Base-by-base conservation (phyloP, 1,140 invertebrate species). In the Helicoverpa armigera region DNA sequence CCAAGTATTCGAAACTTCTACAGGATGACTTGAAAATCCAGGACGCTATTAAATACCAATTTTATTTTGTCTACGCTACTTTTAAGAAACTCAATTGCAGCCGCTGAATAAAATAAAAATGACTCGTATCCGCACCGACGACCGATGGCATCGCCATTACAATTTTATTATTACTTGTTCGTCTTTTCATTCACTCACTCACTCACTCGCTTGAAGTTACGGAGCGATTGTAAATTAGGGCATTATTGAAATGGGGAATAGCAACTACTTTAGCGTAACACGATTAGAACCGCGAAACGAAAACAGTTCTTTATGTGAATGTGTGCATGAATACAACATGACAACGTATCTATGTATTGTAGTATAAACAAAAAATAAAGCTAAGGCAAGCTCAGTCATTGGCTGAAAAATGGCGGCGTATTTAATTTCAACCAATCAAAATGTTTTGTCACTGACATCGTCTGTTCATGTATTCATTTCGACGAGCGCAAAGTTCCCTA, bases 281-380 rank as follows among this genome's bases (percentile, higher is more conserved):
- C 63, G 63, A 35, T 74, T 63, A 54, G 51, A 63, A 58, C 56
- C 65, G 58, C 48, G 70, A 70, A 84, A 83, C 77, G 80, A 86
- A 85, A 87, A 86, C 83, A 85, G 80, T 84, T 85, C 79, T 60
- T 73, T 82, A 48, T 75, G 83, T 85, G 82, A 83, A 84, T 87
- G 86, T 89, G 87, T 92, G 87, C 84, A 86, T 88, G 79, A 74
- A 88, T 86, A 86, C 82, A 89, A 88, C 87, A 89, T 88, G 82
- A 88, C 87, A 87, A 85, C 85, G 84, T 89, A 91, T 83, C 79
- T 91, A 91, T 89, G 85, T 94, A 90, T 85, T 83, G 77, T 83
- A 90, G 84, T 91, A 92, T 93, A 93, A 92, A 94, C 90, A 94
- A 94, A 94, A 94, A 94, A 93, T 93, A 94, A 94, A 92, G 93